A percentile compares a stretch with the other conserved stretches of the same genome.
phyloP scores from a whole-genome alignment of 2,888 invertebrate species.

The Oxytorus armatus region DNA sequence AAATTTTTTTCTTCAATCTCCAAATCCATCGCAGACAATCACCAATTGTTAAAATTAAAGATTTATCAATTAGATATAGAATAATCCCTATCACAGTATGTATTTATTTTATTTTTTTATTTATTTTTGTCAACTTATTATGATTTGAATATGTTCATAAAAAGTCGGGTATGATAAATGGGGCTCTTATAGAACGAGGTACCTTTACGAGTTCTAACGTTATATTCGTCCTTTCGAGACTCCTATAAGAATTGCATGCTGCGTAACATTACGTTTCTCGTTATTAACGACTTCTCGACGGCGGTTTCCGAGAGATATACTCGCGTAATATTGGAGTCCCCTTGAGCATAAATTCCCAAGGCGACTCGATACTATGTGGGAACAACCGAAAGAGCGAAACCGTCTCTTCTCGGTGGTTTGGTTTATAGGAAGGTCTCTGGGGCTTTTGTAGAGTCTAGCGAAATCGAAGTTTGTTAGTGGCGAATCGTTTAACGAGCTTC shows the following conservation, averaged over 20 bases:
- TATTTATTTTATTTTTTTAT: too few species aligned
- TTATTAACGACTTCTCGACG: slow-evolving; percentile 39
- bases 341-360: slow-evolving; percentile 24
- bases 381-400: slow-evolving; percentile 32
- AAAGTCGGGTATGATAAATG: background rate
- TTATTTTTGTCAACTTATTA: too few species aligned
- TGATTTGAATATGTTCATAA: background rate
- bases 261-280: slow-evolving; percentile 14
- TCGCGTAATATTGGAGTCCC: background rate
- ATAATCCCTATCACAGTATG: too few species aligned
- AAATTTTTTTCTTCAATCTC: too few species aligned
- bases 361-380: background rate
- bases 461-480: slow-evolving; percentile 35
- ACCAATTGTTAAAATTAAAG: too few species aligned
- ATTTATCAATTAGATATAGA: too few species aligned
- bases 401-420: background rate
- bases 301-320: background rate
- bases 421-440: slow-evolving; percentile 10
- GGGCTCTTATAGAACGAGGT: background rate
- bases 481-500: slow-evolving; percentile 46
- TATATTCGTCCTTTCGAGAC: background rate
- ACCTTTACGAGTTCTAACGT: background rate
- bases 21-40: background rate
- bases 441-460: background rate
- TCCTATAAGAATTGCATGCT: slow-evolving; percentile 14